A percentile compares a stretch with the other conserved stretches of the same genome.
phyloP scores from a whole-genome alignment of 2,113 vertebrate genomes.

The Boleophthalmus pectinirostris region DNA sequence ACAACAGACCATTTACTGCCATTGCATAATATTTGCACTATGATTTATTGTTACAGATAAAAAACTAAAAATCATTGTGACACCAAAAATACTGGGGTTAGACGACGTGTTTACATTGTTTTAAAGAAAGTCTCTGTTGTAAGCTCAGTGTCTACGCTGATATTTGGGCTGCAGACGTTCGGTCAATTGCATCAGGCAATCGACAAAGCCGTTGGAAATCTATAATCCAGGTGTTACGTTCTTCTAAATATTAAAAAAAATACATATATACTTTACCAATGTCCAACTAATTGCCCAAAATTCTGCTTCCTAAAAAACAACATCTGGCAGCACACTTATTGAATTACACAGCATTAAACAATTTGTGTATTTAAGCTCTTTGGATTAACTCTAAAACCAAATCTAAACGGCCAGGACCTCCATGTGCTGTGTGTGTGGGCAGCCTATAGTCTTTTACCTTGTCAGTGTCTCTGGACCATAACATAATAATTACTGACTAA shows the following conservation, averaged over 20 bases:
- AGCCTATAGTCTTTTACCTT: conserved; percentile 24
- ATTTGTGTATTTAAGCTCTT: conserved; percentile 16
- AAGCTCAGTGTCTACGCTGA: no score
- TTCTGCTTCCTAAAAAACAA: conserved; percentile 7
- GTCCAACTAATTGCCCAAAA: neutral
- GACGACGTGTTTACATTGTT: no score
- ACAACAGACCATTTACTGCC: no score
- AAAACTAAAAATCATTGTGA: no score
- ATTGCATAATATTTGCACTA: no score
- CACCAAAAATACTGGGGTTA: no score
- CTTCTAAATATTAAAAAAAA: neutral
- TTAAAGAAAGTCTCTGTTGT: no score
- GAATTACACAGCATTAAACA: conserved; percentile 45
- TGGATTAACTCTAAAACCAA: conserved; percentile 10
- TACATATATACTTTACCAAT: neutral
- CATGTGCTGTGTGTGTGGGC: neutral
- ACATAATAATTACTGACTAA: conserved; percentile 73
- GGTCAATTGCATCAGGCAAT: neutral
- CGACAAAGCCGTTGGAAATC: neutral
- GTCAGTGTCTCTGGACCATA: conserved; percentile 43
- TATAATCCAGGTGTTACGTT: neutral
- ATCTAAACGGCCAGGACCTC: neutral
- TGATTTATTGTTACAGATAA: no score
- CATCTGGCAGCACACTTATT: neutral
- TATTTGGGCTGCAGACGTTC: no score